Conservation (phyloP, 1,140 invertebrate genomes). For the Meloidogyne floridensis region DNA sequence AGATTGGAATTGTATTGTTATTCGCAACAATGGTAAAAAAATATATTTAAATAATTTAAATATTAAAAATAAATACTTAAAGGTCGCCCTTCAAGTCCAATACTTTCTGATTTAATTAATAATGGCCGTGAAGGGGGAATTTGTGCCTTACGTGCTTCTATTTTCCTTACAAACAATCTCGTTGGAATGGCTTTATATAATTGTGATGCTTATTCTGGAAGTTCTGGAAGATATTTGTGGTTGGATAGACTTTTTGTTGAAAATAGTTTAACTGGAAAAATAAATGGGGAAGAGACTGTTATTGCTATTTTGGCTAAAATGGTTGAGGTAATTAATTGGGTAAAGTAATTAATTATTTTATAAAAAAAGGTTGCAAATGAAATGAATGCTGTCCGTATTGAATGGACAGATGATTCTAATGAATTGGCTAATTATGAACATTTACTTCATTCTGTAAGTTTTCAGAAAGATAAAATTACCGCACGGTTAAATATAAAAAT, state of each 20-base stretch:
- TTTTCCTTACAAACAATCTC: neutral
- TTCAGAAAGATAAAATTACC: no score
- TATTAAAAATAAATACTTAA: neutral
- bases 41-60: neutral
- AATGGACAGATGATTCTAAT: conserved; percentile 6
- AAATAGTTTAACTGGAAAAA: neutral
- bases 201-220: conserved; percentile 4
- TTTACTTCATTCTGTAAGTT: neutral
- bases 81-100: neutral
- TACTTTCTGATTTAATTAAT: neutral
- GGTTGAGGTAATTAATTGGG: neutral
- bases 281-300: conserved; percentile 4
- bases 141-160: neutral
- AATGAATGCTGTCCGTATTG: neutral
- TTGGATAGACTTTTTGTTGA: neutral
- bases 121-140: neutral
- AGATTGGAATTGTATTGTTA: neutral
- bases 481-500: no score
- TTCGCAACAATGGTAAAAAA: neutral
- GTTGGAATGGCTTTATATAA: conserved; percentile 6
- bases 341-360: neutral
- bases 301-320: conserved; percentile 9
- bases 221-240: neutral
- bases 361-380: neutral
- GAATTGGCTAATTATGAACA: neutral